Evolutionary conservation across 2,797 vertebrate genomes (phyloP).

Genomic region (Manis javanica): DNA sequence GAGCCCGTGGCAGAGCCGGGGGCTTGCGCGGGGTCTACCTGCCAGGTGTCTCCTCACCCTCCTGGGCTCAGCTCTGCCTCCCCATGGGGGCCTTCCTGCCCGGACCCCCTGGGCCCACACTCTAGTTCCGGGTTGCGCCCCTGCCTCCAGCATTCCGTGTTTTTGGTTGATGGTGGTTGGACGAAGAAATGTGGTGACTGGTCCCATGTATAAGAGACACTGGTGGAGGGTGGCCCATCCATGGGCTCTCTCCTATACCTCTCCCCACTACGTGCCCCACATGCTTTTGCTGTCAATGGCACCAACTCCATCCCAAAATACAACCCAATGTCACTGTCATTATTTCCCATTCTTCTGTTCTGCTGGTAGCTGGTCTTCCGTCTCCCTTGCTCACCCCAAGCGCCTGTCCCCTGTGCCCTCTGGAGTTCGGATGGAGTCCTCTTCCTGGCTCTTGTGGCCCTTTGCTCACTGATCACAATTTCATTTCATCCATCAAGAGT

Average conservation of each 20-base stretch:
- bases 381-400: no score
- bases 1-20: no score
- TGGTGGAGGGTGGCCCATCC: neutral
- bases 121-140: neutral
- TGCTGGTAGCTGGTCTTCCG: neutral
- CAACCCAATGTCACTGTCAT: neutral
- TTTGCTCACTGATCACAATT: neutral
- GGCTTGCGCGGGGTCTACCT: neutral
- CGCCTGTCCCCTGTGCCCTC: no score
- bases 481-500: neutral
- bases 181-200: fast-evolving
- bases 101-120: no score
- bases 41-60: fast-evolving
- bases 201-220: neutral
- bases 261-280: no score
- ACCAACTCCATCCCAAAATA: neutral
- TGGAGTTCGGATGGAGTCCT: neutral
- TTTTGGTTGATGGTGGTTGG: neutral
- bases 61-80: neutral
- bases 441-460: no score
- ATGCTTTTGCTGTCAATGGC: no score
- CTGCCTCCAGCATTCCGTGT: neutral
- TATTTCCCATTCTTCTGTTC: neutral
- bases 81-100: neutral
- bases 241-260: neutral